phyloP scores from a whole-genome alignment of 1,140 invertebrate genomes.

The Cydia amplana region DNA sequence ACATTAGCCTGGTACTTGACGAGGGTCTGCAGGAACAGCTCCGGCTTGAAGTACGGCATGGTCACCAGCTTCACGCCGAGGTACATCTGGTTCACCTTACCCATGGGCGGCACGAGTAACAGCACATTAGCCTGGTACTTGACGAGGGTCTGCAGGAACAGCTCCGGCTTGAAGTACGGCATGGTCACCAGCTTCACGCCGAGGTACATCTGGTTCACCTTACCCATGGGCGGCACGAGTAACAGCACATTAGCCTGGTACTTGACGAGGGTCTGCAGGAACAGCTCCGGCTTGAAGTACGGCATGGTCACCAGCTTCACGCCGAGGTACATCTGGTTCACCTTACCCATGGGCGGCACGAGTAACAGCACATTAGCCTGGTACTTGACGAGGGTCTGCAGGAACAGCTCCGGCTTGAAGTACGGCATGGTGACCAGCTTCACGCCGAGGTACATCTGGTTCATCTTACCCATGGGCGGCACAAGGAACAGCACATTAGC shows the following conservation, averaged over 20 bases:
- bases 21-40: no score
- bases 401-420: constrained; percentile 85
- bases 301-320: constrained; percentile 86
- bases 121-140: constrained; percentile 80
- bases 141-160: constrained; percentile 81
- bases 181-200: constrained; percentile 87
- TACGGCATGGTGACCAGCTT: constrained; percentile 87
- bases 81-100: no score
- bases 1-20: no score
- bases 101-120: no score
- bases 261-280: constrained; percentile 80
- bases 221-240: no score
- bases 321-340: constrained; percentile 81
- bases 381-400: constrained; percentile 80
- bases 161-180: constrained; percentile 86
- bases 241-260: constrained; percentile 80
- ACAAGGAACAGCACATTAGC: constrained; percentile 81
- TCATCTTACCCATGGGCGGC: constrained; percentile 83
- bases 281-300: constrained; percentile 86
- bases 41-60: no score
- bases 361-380: constrained; percentile 81
- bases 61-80: no score
- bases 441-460: constrained; percentile 81
- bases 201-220: constrained; percentile 73
- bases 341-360: constrained; percentile 85